phyloP scores from a whole-genome alignment of 2,797 vertebrate genomes.

The Manis javanica region DNA sequence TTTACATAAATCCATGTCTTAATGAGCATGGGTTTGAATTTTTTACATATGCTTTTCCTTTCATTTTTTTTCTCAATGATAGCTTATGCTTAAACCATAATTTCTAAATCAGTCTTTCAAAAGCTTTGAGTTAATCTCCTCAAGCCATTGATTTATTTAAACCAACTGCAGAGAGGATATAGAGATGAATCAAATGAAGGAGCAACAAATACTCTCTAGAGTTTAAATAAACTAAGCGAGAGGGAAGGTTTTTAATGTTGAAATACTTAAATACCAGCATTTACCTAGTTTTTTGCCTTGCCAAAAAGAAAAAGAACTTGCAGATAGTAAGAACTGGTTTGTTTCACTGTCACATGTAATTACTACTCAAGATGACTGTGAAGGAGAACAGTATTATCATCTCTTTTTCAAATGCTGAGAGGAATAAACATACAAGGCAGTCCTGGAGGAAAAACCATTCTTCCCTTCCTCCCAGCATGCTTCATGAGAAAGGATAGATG shows the following conservation, averaged over 20 bases:
- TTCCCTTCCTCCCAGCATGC: background rate
- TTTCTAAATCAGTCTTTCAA: constrained; percentile 50
- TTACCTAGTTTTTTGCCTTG: constrained; percentile 56
- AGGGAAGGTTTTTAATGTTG: constrained; percentile 27
- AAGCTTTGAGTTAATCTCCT: constrained; percentile 62
- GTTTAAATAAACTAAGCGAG: constrained; percentile 57
- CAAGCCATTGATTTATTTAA: constrained; percentile 68
- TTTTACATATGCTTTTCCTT: constrained; percentile 69
- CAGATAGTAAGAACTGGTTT: constrained; percentile 5
- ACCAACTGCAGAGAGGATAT: constrained; percentile 11
- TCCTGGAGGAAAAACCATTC: background rate
- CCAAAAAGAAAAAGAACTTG: background rate
- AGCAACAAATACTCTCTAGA: background rate
- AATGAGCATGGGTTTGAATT: constrained; percentile 43
- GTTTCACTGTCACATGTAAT: background rate
- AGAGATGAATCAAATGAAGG: constrained; percentile 62
- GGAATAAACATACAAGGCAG: background rate
- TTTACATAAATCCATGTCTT: constrained; percentile 64
- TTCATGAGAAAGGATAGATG: background rate
- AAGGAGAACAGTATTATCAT: background rate
- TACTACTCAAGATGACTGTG: background rate
- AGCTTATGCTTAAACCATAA: constrained; percentile 51
- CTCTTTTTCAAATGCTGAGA: background rate
- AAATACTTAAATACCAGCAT: constrained; percentile 48
- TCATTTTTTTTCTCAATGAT: constrained; percentile 67